Evolutionary conservation across 1,140 invertebrate genomes (phyloP).

Genomic region (Drosophila truncata): DNA sequence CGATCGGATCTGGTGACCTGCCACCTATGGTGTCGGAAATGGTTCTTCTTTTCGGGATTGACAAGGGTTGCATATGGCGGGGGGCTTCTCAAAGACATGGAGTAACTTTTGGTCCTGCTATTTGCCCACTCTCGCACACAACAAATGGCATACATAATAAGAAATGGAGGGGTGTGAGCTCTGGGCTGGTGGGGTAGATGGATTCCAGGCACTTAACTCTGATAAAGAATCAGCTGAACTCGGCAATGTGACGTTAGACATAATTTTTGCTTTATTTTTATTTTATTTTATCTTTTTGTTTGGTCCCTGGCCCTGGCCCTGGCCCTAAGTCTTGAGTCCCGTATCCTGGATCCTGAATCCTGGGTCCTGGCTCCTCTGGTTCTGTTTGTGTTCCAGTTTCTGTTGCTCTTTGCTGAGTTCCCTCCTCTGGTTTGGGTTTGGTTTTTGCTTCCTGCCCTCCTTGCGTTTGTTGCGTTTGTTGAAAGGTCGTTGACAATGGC

Average conservation of each 20-base stretch:
- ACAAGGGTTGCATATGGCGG: slow-evolving; percentile 18
- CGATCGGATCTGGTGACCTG: slow-evolving; percentile 10
- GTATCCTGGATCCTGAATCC: neutral
- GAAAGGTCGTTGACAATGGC: slow-evolving; percentile 78
- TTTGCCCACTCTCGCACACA: slow-evolving; percentile 24
- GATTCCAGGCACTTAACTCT: slow-evolving; percentile 63
- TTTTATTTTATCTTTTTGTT: slow-evolving; percentile 18
- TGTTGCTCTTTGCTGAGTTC: slow-evolving; percentile 34
- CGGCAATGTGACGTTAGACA: slow-evolving; percentile 66
- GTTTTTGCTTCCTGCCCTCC: slow-evolving; percentile 16
- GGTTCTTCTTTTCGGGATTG: slow-evolving; percentile 6
- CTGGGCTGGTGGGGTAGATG: slow-evolving; percentile 12
- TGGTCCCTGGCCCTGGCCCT: neutral
- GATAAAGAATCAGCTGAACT: slow-evolving; percentile 70
- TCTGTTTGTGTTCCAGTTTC: slow-evolving; percentile 43
- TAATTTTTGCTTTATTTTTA: slow-evolving; percentile 61
- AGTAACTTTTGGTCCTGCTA: slow-evolving; percentile 17
- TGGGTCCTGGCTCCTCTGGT: slow-evolving; percentile 1
- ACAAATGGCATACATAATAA: slow-evolving; percentile 52
- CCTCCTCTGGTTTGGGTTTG: slow-evolving; percentile 2
- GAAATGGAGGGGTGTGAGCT: neutral
- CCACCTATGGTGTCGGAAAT: slow-evolving; percentile 10
- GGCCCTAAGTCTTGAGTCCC: neutral
- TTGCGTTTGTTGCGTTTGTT: slow-evolving; percentile 28
- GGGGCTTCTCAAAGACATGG: slow-evolving; percentile 6